phyloP scores from a whole-genome alignment of 1,140 invertebrate genomes.

The Euschistus heros region DNA sequence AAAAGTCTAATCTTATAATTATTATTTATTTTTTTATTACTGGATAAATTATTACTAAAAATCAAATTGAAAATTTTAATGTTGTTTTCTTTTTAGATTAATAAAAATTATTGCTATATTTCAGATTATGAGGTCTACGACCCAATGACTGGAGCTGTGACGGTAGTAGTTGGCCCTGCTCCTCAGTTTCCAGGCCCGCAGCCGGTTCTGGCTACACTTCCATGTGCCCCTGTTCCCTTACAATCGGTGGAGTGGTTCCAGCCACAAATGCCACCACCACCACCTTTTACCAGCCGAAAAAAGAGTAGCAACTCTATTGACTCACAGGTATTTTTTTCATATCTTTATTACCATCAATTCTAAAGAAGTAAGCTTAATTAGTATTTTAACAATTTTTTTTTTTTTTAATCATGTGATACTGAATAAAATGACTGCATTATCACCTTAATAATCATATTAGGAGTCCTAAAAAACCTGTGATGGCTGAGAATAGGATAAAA shows the following conservation, averaged over 20 bases:
- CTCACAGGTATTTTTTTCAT: constrained; percentile 29
- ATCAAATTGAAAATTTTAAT: too few species aligned
- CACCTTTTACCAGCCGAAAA: constrained; percentile 20
- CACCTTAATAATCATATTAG: too few species aligned
- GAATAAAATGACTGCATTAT: too few species aligned
- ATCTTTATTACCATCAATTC: too few species aligned
- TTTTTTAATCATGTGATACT: too few species aligned
- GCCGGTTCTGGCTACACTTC: constrained; percentile 30
- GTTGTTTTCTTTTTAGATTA: constrained; percentile 3
- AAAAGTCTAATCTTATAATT: too few species aligned
- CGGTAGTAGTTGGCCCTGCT: constrained; percentile 28
- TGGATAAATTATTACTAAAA: too few species aligned
- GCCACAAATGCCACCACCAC: constrained; percentile 25
- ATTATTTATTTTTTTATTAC: too few species aligned
- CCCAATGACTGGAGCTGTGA: constrained; percentile 30
- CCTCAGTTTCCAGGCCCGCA: constrained; percentile 20
- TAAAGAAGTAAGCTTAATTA: too few species aligned
- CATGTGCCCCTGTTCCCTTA: constrained; percentile 33
- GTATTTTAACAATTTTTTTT: too few species aligned
- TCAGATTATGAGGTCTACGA: constrained; percentile 31
- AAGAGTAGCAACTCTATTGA: constrained; percentile 33
- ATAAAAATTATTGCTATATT: neutral
- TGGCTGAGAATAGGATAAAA: too few species aligned
- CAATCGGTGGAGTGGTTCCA: constrained; percentile 35
- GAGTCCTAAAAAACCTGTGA: too few species aligned